Evolutionary conservation across 2,888 invertebrate genomes (phyloP).

Genomic region (Philhelius pedissequus): DNA sequence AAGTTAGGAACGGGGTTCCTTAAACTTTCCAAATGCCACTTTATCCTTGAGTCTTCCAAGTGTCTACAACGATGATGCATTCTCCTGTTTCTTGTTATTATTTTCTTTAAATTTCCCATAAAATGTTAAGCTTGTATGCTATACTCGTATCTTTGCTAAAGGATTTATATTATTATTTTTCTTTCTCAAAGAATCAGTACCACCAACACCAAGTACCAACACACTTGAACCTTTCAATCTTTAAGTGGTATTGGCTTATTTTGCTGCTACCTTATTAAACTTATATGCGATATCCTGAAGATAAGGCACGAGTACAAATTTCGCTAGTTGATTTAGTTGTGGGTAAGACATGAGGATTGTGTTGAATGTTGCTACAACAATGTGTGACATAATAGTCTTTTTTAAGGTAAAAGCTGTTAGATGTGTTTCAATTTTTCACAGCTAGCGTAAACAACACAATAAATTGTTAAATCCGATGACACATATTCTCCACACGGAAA

Average conservation of each 20-base stretch:
- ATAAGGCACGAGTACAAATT: conserved; percentile 28
- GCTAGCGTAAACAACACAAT: conserved; percentile 61
- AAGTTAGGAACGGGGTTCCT: conserved; percentile 57
- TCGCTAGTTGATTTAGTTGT: not conserved
- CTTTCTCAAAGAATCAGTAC: conserved; percentile 20
- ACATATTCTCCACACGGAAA: conserved; percentile 65
- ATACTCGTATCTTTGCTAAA: conserved; percentile 28
- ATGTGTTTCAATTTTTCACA: conserved; percentile 45
- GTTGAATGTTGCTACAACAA: conserved; percentile 4
- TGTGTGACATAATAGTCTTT: conserved; percentile 11
- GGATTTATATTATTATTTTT: conserved; percentile 52
- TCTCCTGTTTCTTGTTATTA: conserved; percentile 58
- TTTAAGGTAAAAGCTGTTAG: not conserved
- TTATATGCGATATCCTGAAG: conserved; percentile 26
- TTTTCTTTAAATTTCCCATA: conserved; percentile 61
- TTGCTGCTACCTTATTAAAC: conserved; percentile 35
- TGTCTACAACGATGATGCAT: conserved; percentile 62
- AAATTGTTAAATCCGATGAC: conserved; percentile 66
- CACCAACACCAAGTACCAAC: conserved; percentile 19
- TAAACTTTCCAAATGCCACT: conserved; percentile 65
- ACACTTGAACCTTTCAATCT: conserved; percentile 50
- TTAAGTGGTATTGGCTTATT: conserved; percentile 31
- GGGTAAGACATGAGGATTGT: not conserved
- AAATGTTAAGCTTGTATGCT: conserved; percentile 33
- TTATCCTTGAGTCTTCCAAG: conserved; percentile 62